Evolutionary conservation across 1,140 invertebrate species (phyloP).

Genomic region (Halyomorpha halys): DNA sequence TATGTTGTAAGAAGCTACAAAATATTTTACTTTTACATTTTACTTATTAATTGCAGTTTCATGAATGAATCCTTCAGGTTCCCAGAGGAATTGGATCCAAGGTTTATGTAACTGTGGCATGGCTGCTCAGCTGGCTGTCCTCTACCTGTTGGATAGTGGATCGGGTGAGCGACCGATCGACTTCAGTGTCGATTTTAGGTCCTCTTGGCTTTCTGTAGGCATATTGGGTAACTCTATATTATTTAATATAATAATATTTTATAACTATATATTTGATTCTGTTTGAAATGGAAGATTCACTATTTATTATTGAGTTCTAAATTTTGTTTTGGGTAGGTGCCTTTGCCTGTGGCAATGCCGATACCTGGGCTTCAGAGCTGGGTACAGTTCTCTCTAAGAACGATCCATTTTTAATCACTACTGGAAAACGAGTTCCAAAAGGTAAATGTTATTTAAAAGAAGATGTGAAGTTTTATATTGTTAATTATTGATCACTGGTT

Average conservation of each 20-base stretch:
- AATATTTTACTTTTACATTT: background rate
- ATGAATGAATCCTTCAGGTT: conserved; percentile 42
- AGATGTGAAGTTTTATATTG: too few relatives aligned
- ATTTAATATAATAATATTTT: too few relatives aligned
- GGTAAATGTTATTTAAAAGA: conserved; percentile 39
- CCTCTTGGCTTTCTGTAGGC: conserved; percentile 70
- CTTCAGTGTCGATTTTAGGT: conserved; percentile 61
- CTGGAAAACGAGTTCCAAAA: conserved; percentile 60
- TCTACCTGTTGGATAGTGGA: conserved; percentile 73
- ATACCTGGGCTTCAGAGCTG: conserved; percentile 86
- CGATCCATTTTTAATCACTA: conserved; percentile 68
- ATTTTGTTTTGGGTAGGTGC: conserved; percentile 42
- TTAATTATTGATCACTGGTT: too few relatives aligned
- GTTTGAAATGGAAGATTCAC: background rate
- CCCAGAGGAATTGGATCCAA: conserved; percentile 83
- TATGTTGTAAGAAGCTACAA: too few relatives aligned
- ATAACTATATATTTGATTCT: too few relatives aligned
- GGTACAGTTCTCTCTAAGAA: conserved; percentile 59
- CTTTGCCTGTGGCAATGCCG: conserved; percentile 74
- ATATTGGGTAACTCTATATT: conserved; percentile 49
- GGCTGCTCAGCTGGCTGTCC: conserved; percentile 61
- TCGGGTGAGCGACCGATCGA: conserved; percentile 68
- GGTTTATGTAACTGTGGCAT: conserved; percentile 83
- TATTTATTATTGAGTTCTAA: background rate
- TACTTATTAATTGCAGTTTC: background rate